Conservation (phyloP, 2,113 vertebrate species). For the Cichladusa arquata region DNA sequence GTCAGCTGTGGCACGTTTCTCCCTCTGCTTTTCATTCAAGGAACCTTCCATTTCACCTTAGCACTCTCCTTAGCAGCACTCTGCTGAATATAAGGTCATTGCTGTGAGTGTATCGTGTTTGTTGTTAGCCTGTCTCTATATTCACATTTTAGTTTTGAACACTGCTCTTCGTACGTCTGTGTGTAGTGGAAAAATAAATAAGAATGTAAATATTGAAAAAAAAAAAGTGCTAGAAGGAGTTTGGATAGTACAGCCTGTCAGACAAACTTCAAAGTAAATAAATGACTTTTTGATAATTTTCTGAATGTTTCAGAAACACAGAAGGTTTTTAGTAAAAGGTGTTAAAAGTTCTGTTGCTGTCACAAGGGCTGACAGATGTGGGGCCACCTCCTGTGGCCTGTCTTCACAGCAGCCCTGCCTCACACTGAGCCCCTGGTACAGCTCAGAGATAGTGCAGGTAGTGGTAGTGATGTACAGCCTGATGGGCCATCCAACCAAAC, state of each 20-base stretch:
- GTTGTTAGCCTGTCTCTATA: neutral
- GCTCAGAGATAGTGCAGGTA: fast-evolving
- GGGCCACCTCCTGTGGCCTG: neutral
- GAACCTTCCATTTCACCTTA: neutral
- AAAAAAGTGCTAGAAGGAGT: neutral
- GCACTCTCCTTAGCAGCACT: fast-evolving
- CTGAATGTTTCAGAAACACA: neutral
- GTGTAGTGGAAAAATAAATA: neutral
- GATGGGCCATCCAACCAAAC: neutral
- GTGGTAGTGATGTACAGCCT: neutral
- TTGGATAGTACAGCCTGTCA: neutral
- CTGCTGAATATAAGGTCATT: neutral
- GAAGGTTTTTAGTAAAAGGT: neutral
- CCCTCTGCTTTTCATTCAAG: neutral
- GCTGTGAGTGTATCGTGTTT: fast-evolving
- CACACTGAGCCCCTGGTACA: fast-evolving
- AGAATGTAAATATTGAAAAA: neutral
- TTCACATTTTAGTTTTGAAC: neutral
- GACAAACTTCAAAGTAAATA: neutral
- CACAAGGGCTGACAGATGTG: neutral
- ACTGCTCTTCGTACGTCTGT: fast-evolving
- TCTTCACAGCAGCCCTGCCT: fast-evolving
- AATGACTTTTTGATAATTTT: neutral
- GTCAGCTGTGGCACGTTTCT: neutral
- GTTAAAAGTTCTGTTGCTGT: neutral